Base-by-base conservation (phyloP, 2,797 vertebrate genomes). In the Thalassophryne amazonica region DNA sequence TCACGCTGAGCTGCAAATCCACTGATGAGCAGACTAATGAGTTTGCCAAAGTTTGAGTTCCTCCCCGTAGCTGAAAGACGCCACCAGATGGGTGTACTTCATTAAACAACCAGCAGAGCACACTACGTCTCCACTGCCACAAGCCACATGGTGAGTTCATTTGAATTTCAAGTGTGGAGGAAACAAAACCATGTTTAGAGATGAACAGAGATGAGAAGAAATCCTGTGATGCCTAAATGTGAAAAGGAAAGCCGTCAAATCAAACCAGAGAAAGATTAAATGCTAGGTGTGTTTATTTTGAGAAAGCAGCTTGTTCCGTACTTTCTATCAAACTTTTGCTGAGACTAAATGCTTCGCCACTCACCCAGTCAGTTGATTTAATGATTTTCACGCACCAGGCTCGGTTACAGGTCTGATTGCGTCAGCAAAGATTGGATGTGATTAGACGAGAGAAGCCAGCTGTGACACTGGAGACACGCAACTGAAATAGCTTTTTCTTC, bases 101-200 rank as follows among this genome's bases (percentile, higher is more conserved):
- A 73, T 46, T 49, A 37, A 49, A 32, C 28, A 36, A 49, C 76
- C 83, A 81, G 64, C 73, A 73, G 78, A 71, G 73, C 64, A 74
- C 68, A 61, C 66, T 59, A 31, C 42, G 62, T 78, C 70, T 53
- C 48, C 52, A 27, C 55, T 11, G 40, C 43, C 36, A 22, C 10
- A 32, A 24, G 21, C 32, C 23, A 33, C 12, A 1, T 18, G 27
- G 25, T 32, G 11, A 27, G 9, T 52, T 55, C 30, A 48, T 2
- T 36, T 41, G 2, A 18, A 47, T 47, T 45, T 18, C n/a, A 38
- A 45, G 23, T 17, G 4, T 14, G 27, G 21, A 40, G 35, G 40
- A 40, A 63, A 37, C 53, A 61, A 23, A 55, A 72, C 61, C 16
- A 60, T 40, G 60, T 30, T 25, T 10, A 37, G n/a, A 15, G 33